Percentiles rank a stretch among this genome's conserved stretches.
Evolutionary conservation across 2,888 invertebrate species (phyloP).

Genomic region (Tenthredo scrophulariae): DNA sequence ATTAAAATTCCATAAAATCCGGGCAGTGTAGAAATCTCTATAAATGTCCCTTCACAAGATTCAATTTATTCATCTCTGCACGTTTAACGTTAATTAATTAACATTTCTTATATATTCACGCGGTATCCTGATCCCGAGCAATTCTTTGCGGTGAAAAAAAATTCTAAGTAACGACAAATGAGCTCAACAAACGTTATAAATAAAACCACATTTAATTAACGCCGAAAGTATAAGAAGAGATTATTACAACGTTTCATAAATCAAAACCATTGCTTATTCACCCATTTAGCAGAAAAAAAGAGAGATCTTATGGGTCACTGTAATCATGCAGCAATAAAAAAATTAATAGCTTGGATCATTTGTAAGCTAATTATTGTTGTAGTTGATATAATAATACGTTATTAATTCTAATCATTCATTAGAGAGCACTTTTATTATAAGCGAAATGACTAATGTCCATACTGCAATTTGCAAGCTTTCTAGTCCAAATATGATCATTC

Average conservation of each 20-base stretch:
- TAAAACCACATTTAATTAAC: not conserved
- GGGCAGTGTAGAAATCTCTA: not conserved
- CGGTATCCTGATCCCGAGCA: not conserved
- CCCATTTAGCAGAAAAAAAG: not conserved
- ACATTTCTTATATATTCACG: not conserved
- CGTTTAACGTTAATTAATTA: conserved; percentile 22
- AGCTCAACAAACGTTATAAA: conserved; percentile 2
- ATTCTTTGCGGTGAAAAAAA: conserved; percentile 2
- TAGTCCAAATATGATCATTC: conserved; percentile 35
- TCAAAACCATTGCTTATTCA: conserved; percentile 3
- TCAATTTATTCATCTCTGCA: conserved; percentile 11
- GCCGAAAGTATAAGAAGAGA: not conserved
- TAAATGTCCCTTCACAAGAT: not conserved
- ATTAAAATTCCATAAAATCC: conserved; percentile 43
- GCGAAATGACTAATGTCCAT: not conserved
- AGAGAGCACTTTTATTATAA: conserved; percentile 12
- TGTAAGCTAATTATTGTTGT: not conserved
- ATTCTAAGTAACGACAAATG: conserved; percentile 16
- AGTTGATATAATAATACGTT: not conserved
- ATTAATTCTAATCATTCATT: not conserved
- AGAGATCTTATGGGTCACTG: not conserved
- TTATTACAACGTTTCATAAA: not conserved
- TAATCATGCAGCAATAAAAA: not conserved
- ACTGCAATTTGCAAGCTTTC: conserved; percentile 23
- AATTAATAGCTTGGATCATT: not conserved